Base-by-base conservation (phyloP, 2,888 invertebrate genomes). In the Platycnemis pennipes region DNA sequence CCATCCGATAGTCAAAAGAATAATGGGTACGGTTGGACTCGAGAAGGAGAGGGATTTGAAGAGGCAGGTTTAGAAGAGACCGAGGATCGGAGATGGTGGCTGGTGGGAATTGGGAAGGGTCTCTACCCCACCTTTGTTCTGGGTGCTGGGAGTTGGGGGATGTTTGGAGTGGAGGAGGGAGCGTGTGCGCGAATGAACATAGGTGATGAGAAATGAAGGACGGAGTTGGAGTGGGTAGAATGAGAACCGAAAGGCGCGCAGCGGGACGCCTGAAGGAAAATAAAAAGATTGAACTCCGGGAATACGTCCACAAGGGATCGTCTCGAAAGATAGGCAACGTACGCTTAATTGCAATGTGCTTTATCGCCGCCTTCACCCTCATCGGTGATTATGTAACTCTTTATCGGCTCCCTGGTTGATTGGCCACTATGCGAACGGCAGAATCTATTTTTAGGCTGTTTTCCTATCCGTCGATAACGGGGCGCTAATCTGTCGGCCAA, bases 331-430 rank as follows among this genome's bases (percentile, higher is more conserved):
- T 63, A 26, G 63, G n/a, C 22, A 2, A 2, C n/a, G 63, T n/a
- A n/a, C 26, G n/a, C 63, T 63, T 63, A 63, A n/a, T 63, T 63
- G 26, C 63, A 63, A 63, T 63, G 63, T 63, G 63, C 63, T 63
- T 63, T n/a, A 63, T 63, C 63, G 63, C 63, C 8, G n/a, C 63
- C 63, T 63, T n/a, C 5, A 1, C n/a, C 63, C 63, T 63, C n/a
- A 63, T 63, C 63, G 63, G 63, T 63, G 63, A 63, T 26, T n/a
- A 63, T 63, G 63, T 26, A 63, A 63, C 63, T 63, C 63, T 63
- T 63, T 63, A 63, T 63, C 63, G 8, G 63, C 63, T 63, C 26
- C n/a, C 22, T 8, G 3, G 26, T 26, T 26, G 22, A 26, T 26
- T 63, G 63, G 22, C 26, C 63, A 26, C 63, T 63, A 2, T 63